A percentile compares a stretch with the other conserved stretches of the same genome.
Conservation (phyloP, 1,140 invertebrate genomes). For the Arion vulgaris region DNA sequence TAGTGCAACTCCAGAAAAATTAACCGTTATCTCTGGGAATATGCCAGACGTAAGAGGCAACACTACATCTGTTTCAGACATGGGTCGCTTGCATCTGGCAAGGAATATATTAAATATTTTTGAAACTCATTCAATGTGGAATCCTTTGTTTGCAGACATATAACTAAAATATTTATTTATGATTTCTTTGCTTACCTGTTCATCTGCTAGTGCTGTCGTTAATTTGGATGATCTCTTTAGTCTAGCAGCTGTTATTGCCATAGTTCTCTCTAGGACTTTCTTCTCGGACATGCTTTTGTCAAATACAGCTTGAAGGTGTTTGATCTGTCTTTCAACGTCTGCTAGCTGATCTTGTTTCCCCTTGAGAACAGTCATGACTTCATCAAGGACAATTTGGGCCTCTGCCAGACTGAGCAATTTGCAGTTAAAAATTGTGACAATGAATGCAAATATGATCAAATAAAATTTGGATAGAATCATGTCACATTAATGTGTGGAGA, state of each 20-base stretch:
- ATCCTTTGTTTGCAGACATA: too few relatives aligned
- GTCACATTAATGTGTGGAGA: too few relatives aligned
- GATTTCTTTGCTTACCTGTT: constrained; percentile 78
- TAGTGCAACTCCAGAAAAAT: too few relatives aligned
- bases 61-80: too few relatives aligned
- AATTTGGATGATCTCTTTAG: constrained; percentile 85
- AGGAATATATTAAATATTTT: too few relatives aligned
- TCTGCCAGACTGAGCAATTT: constrained; percentile 76
- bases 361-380: constrained; percentile 67
- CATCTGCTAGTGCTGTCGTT: constrained; percentile 87
- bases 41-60: too few relatives aligned
- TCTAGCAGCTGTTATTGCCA: constrained; percentile 82
- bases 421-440: background rate
- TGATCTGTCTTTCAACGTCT: constrained; percentile 72
- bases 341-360: constrained; percentile 71
- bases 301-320: constrained; percentile 71
- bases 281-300: constrained; percentile 77
- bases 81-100: too few relatives aligned
- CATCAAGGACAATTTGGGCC: constrained; percentile 68
- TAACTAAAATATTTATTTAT: too few relatives aligned
- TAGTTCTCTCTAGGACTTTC: constrained; percentile 77
- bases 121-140: too few relatives aligned
- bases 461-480: background rate
- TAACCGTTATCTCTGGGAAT: too few relatives aligned
- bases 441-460: background rate